phyloP scores from a whole-genome alignment of 2,888 invertebrate genomes.

The Volucella inanis region DNA sequence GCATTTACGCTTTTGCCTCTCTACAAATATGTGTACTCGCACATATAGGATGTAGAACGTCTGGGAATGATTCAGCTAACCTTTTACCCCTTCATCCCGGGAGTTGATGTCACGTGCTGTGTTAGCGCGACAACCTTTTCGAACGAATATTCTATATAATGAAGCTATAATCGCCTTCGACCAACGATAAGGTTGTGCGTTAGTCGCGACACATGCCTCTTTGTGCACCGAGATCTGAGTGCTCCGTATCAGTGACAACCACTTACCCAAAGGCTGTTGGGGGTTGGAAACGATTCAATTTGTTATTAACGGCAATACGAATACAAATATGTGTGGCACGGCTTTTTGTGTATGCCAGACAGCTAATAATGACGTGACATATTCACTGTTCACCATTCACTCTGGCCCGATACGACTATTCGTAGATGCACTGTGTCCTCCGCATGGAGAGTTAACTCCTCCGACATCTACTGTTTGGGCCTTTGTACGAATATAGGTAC shows the following conservation, averaged over 20 bases:
- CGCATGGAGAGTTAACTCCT: slow-evolving; percentile 25
- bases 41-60: background rate
- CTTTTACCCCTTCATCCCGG: slow-evolving; percentile 57
- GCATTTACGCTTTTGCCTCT: slow-evolving; percentile 44
- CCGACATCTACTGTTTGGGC: slow-evolving; percentile 13
- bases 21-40: too few species aligned
- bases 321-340: slow-evolving; percentile 46
- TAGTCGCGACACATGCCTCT: slow-evolving; percentile 70
- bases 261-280: slow-evolving; percentile 64
- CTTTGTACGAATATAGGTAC: slow-evolving; percentile 20
- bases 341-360: slow-evolving; percentile 65
- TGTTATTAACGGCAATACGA: slow-evolving; percentile 65
- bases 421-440: slow-evolving; percentile 20
- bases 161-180: slow-evolving; percentile 71
- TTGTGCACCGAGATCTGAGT: slow-evolving; percentile 57
- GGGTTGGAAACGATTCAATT: slow-evolving; percentile 72
- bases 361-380: slow-evolving; percentile 74
- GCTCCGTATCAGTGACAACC: slow-evolving; percentile 73
- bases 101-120: slow-evolving; percentile 60
- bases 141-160: slow-evolving; percentile 65
- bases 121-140: slow-evolving; percentile 61
- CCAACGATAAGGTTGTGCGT: slow-evolving; percentile 67
- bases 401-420: slow-evolving; percentile 8
- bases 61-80: slow-evolving; percentile 28
- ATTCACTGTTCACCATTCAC: slow-evolving; percentile 23